Base-by-base conservation (phyloP, 2,113 vertebrate species). In the Antechinus flavipes region DNA sequence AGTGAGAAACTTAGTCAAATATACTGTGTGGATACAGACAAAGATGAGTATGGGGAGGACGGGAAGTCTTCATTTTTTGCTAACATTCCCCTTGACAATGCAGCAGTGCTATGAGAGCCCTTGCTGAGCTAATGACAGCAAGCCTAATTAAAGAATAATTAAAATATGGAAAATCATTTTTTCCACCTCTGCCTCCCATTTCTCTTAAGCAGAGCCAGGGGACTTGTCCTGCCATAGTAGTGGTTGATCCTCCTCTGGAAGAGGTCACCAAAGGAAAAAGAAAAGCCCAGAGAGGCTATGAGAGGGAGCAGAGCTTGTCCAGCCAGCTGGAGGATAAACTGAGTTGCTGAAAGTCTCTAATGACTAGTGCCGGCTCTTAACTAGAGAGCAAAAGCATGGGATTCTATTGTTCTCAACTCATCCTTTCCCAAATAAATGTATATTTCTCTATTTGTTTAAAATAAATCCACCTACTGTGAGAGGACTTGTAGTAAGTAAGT, bases 101-200 rank as follows among this genome's bases (percentile, higher is more conserved):
- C 24, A 91, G 90, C 35, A 55, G 12, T 76, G 52, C 46, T 91
- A 49, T 89, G 93, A 94, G 93, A 53, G 91, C 58, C 91, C 91
- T 94, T 2, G 2, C 50, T 92, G 92, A 96, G 93, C 47, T 93
- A 96, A 76, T 93, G 94, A 90, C 55, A 42, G 2, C 19, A 52
- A 68, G 42, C 47, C 55, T 97, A 94, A 95, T 97, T 97, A 95
- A 49, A 96, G 42, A 97, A 93, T 92, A 98, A 97, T 97, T 97
- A 98, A 97, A 97, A 98, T 89, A 91, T 49, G 58, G 89, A 91
- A 96, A 97, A 96, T 92, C 58, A 0, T 90, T 54, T 95, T 96
- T 97, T 96, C n/a, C 46, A 97, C 90, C 49, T 96, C 90, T 97
- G 96, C 68, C 90, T 94, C 54, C 94, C 89, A 84, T 96, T 27